These are phyloP conservation scores for Enhydra lutris DNA, from an alignment of 2,113 vertebrate genomes.

Conservation along the genomic window DNA sequence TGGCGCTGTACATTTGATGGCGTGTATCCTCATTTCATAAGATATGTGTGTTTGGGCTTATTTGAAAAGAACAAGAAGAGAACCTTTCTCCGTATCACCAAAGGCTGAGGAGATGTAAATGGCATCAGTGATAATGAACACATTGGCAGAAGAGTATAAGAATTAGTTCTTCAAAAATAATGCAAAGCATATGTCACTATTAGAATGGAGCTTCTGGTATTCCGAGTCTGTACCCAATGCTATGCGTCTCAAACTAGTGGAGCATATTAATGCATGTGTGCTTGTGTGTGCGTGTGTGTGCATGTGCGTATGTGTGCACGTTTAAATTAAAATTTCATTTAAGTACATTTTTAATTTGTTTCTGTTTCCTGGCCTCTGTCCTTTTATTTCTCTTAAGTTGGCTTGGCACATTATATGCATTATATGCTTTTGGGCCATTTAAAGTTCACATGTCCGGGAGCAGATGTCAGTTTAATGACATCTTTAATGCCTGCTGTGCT, in stretches of 20 bases:
- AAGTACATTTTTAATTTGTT: slow-evolving; percentile 18
- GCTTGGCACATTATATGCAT: not conserved
- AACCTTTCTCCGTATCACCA: not conserved
- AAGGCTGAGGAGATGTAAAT: not conserved
- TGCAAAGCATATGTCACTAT: not conserved
- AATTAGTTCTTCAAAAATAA: slow-evolving; percentile 33
- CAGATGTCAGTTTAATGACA: slow-evolving; percentile 68
- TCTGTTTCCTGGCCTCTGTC: not conserved
- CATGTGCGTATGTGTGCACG: not conserved
- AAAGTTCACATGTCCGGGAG: slow-evolving; percentile 41
- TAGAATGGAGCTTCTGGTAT: not conserved
- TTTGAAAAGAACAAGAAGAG: not conserved
- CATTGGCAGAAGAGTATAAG: not conserved
- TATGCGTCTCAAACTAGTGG: slow-evolving; percentile 4
- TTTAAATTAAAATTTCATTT: slow-evolving; percentile 44
- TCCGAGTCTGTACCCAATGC: not conserved
- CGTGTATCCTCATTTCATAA: not conserved
- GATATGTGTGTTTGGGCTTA: not conserved
- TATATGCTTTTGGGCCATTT: slow-evolving; percentile 33
- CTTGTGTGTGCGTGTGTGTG: rapidly evolving
- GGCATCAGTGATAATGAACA: not conserved
- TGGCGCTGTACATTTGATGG: not conserved
- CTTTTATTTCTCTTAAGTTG: slow-evolving; percentile 46
- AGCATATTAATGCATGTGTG: not conserved
- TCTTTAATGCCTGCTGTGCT: slow-evolving; percentile 64